phyloP scores from a whole-genome alignment of 2,888 invertebrate genomes.

The Cremastinae sp. region DNA sequence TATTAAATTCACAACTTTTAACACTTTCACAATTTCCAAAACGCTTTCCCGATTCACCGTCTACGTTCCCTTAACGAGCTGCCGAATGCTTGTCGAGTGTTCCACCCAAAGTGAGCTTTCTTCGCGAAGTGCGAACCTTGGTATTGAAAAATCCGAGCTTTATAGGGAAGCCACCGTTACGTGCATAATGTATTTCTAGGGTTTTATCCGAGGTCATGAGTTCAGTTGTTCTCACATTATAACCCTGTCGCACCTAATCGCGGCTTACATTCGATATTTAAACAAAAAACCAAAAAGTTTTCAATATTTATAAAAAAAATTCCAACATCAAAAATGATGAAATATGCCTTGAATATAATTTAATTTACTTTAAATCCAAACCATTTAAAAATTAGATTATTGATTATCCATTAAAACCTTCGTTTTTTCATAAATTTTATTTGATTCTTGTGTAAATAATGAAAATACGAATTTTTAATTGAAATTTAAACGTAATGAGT shows the following conservation, averaged over 20 bases:
- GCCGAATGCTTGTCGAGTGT: not conserved
- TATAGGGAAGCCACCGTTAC: constrained; percentile 75
- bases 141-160: constrained; percentile 74
- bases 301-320: no score
- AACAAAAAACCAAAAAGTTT: no score
- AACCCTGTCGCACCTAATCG: constrained; percentile 5
- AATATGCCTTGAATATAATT: no score
- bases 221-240: constrained; percentile 59
- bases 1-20: constrained; percentile 1
- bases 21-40: constrained; percentile 3
- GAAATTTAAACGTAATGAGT: not conserved
- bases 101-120: constrained; percentile 45
- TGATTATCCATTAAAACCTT: no score
- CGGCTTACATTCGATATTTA: not conserved
- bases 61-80: not conserved
- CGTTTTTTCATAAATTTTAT: no score
- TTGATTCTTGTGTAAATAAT: no score
- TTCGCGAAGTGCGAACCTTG: constrained; percentile 72
- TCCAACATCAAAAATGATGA: no score
- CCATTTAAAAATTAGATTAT: no score
- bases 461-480: not conserved
- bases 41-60: not conserved
- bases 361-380: no score
- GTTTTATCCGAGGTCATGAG: constrained; percentile 69
- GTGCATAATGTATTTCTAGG: constrained; percentile 72